A percentile compares a stretch with the other conserved stretches of the same genome.
Conservation (phyloP, 2,113 vertebrate species). For the Lonchura striata region DNA sequence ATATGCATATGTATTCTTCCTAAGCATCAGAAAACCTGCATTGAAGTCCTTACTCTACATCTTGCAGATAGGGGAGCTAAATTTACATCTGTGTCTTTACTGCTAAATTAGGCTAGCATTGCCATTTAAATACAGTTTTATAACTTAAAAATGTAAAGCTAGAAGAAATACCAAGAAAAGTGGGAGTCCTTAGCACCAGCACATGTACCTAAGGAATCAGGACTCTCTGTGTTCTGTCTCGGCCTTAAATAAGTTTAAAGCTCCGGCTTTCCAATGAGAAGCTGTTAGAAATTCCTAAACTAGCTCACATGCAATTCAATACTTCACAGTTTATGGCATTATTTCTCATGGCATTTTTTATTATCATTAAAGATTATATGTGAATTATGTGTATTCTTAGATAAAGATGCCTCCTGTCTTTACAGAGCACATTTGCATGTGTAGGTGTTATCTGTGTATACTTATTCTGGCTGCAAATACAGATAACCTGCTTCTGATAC, state of each 20-base stretch:
- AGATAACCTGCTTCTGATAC: neutral
- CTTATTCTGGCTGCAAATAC: neutral
- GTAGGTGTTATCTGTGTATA: neutral
- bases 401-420: neutral
- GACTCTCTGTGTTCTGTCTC: neutral
- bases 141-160: neutral
- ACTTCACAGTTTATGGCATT: neutral
- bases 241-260: neutral
- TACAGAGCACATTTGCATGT: neutral
- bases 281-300: neutral
- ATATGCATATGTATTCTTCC: neutral
- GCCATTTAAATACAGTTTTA: neutral
- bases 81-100: neutral
- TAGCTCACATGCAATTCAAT: neutral
- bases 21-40: neutral
- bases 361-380: neutral
- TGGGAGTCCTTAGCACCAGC: neutral
- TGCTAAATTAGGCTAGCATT: neutral
- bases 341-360: neutral
- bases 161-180: neutral
- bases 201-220: rapidly evolving
- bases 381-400: neutral
- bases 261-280: neutral
- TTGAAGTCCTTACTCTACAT: neutral
- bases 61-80: neutral